Evolutionary conservation across 2,113 vertebrate genomes (phyloP), one percentile per base, ranked within the genome.

Genomic region (Limnothrissa miodon): DNA sequence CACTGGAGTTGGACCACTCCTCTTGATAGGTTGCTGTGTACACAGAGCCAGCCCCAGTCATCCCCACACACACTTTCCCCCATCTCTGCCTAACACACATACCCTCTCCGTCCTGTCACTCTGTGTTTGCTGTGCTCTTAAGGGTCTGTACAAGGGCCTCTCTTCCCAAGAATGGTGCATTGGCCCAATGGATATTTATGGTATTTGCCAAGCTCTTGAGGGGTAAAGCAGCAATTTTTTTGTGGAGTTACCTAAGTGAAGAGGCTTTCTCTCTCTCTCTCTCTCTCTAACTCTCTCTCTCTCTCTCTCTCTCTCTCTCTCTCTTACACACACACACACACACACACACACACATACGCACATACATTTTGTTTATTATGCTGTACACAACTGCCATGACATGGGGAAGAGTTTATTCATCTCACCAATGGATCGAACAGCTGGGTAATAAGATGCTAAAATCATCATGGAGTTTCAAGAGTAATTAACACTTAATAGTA

Each of bases 51-150:
- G 11, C 29, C 13, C 13, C 66, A 13, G 25, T 15, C 66, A 74
- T 36, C 29, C 66, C 13, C 66, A 74, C 66, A 5, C 66, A 4
- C 62, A 19, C 29, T 33, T 11, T 29, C 4, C 13, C 33, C 13
- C 29, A 33, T 1, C 0, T 36, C 66, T 36, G 13, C n/a, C n/a
- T 25, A 74, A 81, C 88, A 89, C 88, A 87, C 5, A 51, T 93
- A 90, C 92, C 9, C 62, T 36, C 13, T 2, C 29, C 2, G 9
- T 29, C 66, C 66, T 36, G 66, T 33, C 66, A 74, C 25, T 15
- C 78, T 46, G 62, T 93, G 91, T 95, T 94, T 93, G 90, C 88
- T 81, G 87, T 88, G 86, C 90, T 53, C 88, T 89, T 88, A 84
- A 88, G 81, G 39, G 79, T 82, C 53, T 59, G 21, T 66, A 82